Evolutionary conservation across 2,113 vertebrate species (phyloP), one percentile per base, ranked within the genome.

Genomic region (Xiphophorus maculatus): DNA sequence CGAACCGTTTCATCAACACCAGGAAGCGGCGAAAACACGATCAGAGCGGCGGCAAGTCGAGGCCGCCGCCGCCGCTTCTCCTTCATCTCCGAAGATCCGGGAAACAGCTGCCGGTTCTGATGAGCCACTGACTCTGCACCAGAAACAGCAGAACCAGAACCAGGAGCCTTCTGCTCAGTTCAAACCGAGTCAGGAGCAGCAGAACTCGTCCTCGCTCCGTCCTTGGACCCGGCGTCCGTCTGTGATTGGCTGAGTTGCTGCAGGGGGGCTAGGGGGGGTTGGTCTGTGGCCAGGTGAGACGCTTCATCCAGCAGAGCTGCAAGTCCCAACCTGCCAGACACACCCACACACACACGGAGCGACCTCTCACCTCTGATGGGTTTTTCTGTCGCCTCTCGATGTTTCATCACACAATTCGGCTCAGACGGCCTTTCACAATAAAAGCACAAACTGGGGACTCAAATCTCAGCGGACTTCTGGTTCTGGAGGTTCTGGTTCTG

Each of bases 141-240:
- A 37, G 35, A 37, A 37, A 9, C 35, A 35, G 9, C 33, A 35
- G 35, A 35, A 35, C 33, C 33, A 35, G 35, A 35, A 35, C 35
- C 35, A 37, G 35, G 35, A 37, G 35, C 35, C 35, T 37, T 10
- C 35, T 11, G 35, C 35, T 37, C 10, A 11, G 35, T 37, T 37
- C 35, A 11, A 37, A 37, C 10, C 10, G 9, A 37, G 35, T 1
- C 35, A 35, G 35, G 9, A 35, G 19, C 68, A 19, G 67, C 74
- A 66, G 97, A 95, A 96, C 91, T 95, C 94, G 96, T 97, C 96
- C 86, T 91, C 93, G 91, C 63, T 1, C 17, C 22, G 83, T 84
- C 88, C 84, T 89, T 81, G 84, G 74, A 79, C 75, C 60, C 69
- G 22, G 63, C 76, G 71, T 80, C 75, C 19, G 63, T 40, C 79